Conservation (phyloP, 2,888 invertebrate species). For the Catocala sponsa region DNA sequence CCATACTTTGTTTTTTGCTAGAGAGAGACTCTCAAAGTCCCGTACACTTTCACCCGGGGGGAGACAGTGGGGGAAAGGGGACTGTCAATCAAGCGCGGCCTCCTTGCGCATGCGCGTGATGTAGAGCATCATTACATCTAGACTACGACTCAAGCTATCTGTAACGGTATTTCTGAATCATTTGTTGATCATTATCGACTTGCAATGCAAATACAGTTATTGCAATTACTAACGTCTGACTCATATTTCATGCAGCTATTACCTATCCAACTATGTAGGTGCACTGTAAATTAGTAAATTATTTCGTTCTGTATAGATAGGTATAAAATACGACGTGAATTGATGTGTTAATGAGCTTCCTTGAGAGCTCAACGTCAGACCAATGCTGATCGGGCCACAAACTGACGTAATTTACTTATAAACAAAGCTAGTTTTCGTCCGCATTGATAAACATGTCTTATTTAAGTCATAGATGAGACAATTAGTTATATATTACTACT, state of each 20-base stretch:
- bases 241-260: background rate
- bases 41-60: conserved; percentile 67
- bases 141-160: conserved; percentile 20
- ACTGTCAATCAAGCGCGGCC: conserved; percentile 51
- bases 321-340: too few species aligned
- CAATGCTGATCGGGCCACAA: too few species aligned
- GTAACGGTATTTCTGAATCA: conserved; percentile 42
- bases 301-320: too few species aligned
- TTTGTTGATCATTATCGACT: conserved; percentile 15
- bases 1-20: conserved; percentile 44
- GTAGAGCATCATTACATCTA: conserved; percentile 31
- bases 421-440: too few species aligned
- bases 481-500: too few species aligned
- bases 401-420: too few species aligned
- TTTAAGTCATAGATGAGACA: too few species aligned
- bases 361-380: too few species aligned
- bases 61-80: conserved; percentile 25
- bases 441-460: too few species aligned
- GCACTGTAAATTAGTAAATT: too few species aligned
- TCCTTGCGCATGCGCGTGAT: conserved; percentile 29
- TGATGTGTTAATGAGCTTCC: too few species aligned
- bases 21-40: conserved; percentile 56
- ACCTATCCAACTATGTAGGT: background rate
- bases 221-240: conserved; percentile 23
- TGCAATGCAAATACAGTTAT: conserved; percentile 35